These are phyloP conservation scores for Sesia apiformis DNA, from an alignment of 2,888 invertebrate genomes.

Conservation along the genomic window DNA sequence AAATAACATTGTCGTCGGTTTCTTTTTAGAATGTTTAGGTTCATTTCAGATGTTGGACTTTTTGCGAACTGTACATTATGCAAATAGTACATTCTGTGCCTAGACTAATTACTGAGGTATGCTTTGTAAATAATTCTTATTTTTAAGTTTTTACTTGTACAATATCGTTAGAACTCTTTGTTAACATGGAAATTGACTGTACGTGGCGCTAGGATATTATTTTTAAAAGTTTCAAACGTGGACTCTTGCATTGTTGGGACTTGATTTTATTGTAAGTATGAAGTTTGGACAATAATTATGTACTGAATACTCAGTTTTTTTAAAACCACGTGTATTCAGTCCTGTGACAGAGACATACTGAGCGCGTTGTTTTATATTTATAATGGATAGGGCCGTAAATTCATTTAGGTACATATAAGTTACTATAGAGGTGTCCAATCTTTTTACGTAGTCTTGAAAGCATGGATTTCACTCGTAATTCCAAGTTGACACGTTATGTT, in stretches of 20 bases:
- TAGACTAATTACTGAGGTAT: slow-evolving; percentile 25
- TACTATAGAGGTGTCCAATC: too few species aligned
- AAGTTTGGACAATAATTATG: slow-evolving; percentile 66
- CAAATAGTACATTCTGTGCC: too few species aligned
- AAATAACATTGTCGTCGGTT: too few species aligned
- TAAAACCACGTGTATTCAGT: slow-evolving; percentile 11
- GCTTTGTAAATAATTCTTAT: slow-evolving; percentile 66
- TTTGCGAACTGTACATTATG: too few species aligned
- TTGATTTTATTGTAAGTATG: slow-evolving; percentile 56
- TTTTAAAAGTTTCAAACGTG: not conserved
- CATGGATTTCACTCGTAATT: too few species aligned
- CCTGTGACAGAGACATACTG: slow-evolving; percentile 8
- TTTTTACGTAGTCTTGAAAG: too few species aligned
- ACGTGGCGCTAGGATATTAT: slow-evolving; percentile 3
- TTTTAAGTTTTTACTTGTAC: slow-evolving; percentile 63
- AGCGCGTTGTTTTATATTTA: not conserved
- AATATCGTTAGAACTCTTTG: slow-evolving; percentile 41
- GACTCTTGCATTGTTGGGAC: not conserved
- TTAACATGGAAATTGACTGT: slow-evolving; percentile 21
- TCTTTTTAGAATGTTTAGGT: too few species aligned
- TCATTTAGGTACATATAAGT: too few species aligned
- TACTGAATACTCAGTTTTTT: slow-evolving; percentile 38
- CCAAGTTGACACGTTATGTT: too few species aligned
- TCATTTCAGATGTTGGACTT: too few species aligned
- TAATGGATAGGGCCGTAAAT: not conserved